Percentiles rank a stretch among this genome's conserved stretches.
Conservation (phyloP, 2,888 invertebrate genomes). For the Archips xylosteana region DNA sequence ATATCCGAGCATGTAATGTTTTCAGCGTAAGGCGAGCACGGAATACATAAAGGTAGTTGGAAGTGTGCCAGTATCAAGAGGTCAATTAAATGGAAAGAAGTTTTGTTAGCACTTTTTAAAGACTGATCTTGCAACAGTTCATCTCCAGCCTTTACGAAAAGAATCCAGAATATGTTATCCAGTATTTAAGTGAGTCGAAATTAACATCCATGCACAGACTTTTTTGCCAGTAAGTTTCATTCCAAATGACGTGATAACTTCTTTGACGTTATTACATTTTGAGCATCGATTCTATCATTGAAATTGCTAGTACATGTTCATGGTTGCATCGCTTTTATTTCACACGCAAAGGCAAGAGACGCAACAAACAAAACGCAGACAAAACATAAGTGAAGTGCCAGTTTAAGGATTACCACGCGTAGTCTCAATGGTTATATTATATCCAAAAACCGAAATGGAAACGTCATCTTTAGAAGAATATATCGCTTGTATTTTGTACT, state of each 20-base stretch:
- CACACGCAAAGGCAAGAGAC: not conserved
- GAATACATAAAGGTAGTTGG: conserved; percentile 14
- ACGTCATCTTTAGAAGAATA: conserved; percentile 46
- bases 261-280: too few species aligned
- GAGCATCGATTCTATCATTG: too few species aligned
- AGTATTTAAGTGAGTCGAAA: too few species aligned
- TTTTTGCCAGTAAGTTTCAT: too few species aligned
- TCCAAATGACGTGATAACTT: too few species aligned
- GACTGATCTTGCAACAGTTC: not conserved
- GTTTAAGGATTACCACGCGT: conserved; percentile 8
- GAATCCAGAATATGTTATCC: too few species aligned
- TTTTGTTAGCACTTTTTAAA: not conserved
- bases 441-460: conserved; percentile 43
- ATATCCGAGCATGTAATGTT: conserved; percentile 55
- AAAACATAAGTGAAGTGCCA: not conserved
- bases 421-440: conserved; percentile 17
- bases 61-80: conserved; percentile 14
- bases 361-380: not conserved
- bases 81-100: conserved; percentile 35
- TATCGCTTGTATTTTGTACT: conserved; percentile 41
- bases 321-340: not conserved
- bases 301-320: too few species aligned
- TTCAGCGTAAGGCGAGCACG: conserved; percentile 50
- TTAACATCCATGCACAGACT: too few species aligned
- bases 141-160: not conserved